Conservation (phyloP, 2,888 invertebrate species). For the Hetaerina titia region DNA sequence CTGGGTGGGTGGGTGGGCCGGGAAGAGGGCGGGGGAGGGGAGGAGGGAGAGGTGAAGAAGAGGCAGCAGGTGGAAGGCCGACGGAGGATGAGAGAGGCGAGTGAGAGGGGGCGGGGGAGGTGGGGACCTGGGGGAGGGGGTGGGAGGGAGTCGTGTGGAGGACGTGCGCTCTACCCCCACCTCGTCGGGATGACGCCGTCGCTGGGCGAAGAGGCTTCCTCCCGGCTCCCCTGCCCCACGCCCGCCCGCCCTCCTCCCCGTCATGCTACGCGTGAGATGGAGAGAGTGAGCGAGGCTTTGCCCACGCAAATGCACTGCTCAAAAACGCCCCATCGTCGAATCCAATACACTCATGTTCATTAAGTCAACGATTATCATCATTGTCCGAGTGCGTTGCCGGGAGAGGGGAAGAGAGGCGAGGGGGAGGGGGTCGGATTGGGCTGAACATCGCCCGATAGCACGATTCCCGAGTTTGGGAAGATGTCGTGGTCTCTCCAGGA, state of each 20-base stretch:
- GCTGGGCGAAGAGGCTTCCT: background rate
- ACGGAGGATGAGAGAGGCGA: background rate
- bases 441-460: background rate
- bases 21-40: background rate
- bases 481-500: background rate
- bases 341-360: background rate
- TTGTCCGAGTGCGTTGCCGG: background rate
- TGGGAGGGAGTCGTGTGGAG: slow-evolving; percentile 24
- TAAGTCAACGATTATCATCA: background rate
- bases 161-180: background rate
- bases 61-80: slow-evolving; percentile 55
- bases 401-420: background rate
- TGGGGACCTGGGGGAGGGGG: background rate
- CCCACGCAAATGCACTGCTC: background rate
- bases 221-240: background rate
- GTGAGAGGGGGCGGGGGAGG: background rate
- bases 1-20: background rate
- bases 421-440: background rate
- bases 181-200: slow-evolving; percentile 32
- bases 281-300: background rate
- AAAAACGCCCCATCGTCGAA: background rate
- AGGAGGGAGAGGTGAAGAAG: background rate
- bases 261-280: background rate
- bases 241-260: background rate
- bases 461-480: background rate